Evolutionary conservation across 2,797 vertebrate genomes (phyloP).

Genomic region (Leuciscus waleckii): DNA sequence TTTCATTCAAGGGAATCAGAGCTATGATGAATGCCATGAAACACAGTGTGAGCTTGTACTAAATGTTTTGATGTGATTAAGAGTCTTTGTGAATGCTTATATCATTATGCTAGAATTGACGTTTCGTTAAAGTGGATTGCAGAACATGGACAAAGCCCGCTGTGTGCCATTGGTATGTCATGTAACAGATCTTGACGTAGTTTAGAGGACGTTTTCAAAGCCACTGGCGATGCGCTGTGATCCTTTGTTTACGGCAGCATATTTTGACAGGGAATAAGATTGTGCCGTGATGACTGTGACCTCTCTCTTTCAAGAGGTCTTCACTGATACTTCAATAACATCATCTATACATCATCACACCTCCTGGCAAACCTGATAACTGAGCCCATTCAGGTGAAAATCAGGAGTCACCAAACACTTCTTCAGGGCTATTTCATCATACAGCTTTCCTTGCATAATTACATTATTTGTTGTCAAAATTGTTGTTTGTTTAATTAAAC

Average conservation of each 20-base stretch:
- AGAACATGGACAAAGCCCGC: background rate
- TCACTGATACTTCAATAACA: background rate
- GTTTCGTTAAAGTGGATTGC: background rate
- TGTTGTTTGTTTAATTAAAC: too few relatives aligned
- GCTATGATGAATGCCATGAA: background rate
- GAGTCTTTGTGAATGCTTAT: background rate
- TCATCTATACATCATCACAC: constrained; percentile 13
- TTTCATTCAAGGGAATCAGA: constrained; percentile 21
- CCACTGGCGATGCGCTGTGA: background rate
- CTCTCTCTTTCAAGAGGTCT: constrained; percentile 20
- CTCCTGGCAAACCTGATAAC: constrained; percentile 5
- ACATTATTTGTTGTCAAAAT: background rate
- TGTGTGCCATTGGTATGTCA: background rate
- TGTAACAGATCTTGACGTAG: background rate
- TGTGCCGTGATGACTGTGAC: background rate
- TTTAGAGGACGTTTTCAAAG: background rate
- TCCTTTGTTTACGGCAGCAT: background rate
- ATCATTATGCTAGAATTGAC: background rate
- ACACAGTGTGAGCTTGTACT: background rate
- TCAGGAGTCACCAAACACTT: background rate
- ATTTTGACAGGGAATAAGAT: background rate
- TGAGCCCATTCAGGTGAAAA: background rate
- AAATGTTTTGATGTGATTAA: background rate
- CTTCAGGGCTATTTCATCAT: background rate
- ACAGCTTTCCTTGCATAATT: background rate